Base-by-base conservation (phyloP, 2,888 invertebrate genomes). In the Pyrgus malvae region DNA sequence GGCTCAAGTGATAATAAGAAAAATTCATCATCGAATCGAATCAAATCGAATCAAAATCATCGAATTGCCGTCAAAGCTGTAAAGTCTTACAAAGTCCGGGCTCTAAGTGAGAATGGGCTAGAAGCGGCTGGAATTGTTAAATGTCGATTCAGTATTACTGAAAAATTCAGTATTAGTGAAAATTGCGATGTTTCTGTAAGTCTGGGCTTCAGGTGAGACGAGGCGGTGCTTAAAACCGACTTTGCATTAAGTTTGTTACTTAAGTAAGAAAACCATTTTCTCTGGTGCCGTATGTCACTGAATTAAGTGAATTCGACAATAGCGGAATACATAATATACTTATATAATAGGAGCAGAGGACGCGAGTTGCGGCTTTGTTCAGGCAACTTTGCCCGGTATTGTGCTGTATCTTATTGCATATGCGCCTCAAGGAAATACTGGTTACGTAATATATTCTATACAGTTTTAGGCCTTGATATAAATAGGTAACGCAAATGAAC, bases 51-150 rank as follows among this genome's bases (percentile, higher is more conserved):
- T n/a, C n/a, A n/a, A n/a, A n/a, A n/a, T n/a, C 65, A 69, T 70
- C 67, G 73, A 70, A 61, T 67, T 68, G 72, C 74, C 80, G 86
- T 83, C 83, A 80, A 86, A 90, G 87, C 90, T 90, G 70, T 67
- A 78, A 88, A 90, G 86, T 83, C 87, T 86, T 88, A 84, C 74
- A 72, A 81, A 88, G 82, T 82, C 80, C 53, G 72, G 76, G 83
- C 85, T 86, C 77, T 85, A 86, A 87, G 88, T 87, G 88, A 83
- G 83, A 88, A 88, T 91, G 90, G 83, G 90, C 84, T 81, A 89
- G 90, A 88, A 90, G 85, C 78, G 81, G 81, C 82, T 85, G 87
- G 85, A n/a, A n/a, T n/a, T n/a, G n/a, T n/a, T n/a, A n/a, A n/a
- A n/a, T n/a, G n/a, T n/a, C n/a, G n/a, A n/a, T n/a, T n/a, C n/a